A percentile compares a stretch with the other conserved stretches of the same genome.
Conservation (phyloP, 2,113 vertebrate species). For the Phainopepla nitens region DNA sequence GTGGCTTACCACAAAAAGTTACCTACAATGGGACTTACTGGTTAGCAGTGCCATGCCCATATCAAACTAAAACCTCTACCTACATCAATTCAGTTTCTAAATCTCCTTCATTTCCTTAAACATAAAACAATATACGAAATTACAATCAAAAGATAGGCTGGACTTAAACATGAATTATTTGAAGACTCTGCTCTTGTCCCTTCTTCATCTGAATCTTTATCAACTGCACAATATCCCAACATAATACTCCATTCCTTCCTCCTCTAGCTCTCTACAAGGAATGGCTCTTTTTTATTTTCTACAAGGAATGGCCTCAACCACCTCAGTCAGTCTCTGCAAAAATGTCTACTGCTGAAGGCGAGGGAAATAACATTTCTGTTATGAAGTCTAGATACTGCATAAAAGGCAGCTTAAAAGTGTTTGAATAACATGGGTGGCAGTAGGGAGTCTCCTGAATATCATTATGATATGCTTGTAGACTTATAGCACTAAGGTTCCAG, state of each 20-base stretch:
- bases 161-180: background rate
- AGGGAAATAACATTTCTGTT: background rate
- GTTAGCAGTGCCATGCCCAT: background rate
- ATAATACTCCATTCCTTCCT: background rate
- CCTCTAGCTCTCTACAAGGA: background rate
- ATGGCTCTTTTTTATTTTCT: background rate
- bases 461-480: background rate
- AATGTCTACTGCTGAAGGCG: rapidly evolving
- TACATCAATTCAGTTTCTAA: background rate
- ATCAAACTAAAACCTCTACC: background rate
- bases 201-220: background rate
- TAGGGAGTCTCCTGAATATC: background rate
- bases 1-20: background rate
- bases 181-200: background rate
- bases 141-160: background rate
- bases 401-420: background rate
- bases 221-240: background rate
- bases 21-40: background rate
- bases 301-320: background rate
- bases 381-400: background rate
- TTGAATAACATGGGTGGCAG: background rate
- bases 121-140: background rate
- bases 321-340: background rate
- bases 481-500: background rate
- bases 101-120: background rate